Evolutionary conservation across 2,113 vertebrate genomes (phyloP), one percentile per base, ranked within the genome.

Genomic region (Dicaeum eximium): DNA sequence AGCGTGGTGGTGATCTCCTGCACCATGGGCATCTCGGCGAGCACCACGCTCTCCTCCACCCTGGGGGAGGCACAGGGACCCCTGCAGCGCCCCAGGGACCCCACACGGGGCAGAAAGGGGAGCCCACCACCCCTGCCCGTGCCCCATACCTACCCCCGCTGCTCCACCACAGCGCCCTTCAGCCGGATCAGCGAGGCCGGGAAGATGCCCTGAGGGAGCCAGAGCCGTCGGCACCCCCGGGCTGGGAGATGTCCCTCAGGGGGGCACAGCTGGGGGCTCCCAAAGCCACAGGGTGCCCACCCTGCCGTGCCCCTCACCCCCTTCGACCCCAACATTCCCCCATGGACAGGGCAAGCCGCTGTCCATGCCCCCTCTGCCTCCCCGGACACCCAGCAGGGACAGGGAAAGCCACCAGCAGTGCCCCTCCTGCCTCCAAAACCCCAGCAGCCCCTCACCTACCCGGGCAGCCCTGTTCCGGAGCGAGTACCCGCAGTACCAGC

Each of bases 1-100:
- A 97, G 87, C 2, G 97, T 97, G 85, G 94, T 97, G 64, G 97
- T 97, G 85, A 97, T 96, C 89, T 97, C 97, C 93, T 97, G 97
- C 80, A 97, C 97, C 95, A 85, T 93, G 23, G 97, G 95, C 84
- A 92, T 91, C 89, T 97, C 97, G 1, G 79, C 7, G 0, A 90
- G 74, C 11, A 96, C 74, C 72, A 84, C 66, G 0, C 35, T 79
- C 85, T 96, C 95, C 81, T 93, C 80, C 0, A 1, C 35, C 70
- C 97, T 97, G 74, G 10, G 64, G 51, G 57, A 44, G 30, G 47
- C 25, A 9, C 74, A 12, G 53, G 37, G 28, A 71, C 7, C 23
- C 40, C 61, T 90, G 74, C 14, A 84, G 24, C 2, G 6, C 71
- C 5, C 3, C 2, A 1, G 5, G 47, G 48, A 31, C 37, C 38